These are phyloP conservation scores for Hestina assimilis DNA, from an alignment of 1,140 invertebrate genomes.

Conservation along the genomic window DNA sequence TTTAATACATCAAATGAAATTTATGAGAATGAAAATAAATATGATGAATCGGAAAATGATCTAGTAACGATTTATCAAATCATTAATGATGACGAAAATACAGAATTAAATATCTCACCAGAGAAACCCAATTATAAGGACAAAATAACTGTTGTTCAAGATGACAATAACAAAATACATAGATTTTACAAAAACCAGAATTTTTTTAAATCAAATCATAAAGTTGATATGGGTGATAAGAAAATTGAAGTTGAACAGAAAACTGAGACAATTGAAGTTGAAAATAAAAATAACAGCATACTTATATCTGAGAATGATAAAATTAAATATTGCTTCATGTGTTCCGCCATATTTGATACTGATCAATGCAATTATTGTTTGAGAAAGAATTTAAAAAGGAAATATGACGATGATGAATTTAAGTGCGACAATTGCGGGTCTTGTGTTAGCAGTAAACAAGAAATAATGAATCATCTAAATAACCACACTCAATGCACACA, in stretches of 20 bases:
- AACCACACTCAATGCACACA: too few species aligned
- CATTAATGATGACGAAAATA: conserved; percentile 27
- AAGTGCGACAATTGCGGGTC: conserved; percentile 4
- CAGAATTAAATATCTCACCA: too few species aligned
- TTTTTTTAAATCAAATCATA: too few species aligned
- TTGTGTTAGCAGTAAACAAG: neutral
- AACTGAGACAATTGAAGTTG: neutral
- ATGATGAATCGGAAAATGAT: too few species aligned
- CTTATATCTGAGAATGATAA: conserved; percentile 30
- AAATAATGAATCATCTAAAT: conserved; percentile 2
- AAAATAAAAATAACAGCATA: conserved; percentile 27
- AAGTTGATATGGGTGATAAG: too few species aligned
- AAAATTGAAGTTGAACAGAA: neutral
- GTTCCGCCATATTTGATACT: conserved; percentile 45
- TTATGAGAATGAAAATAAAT: too few species aligned
- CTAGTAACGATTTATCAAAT: conserved; percentile 51
- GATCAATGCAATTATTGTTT: conserved; percentile 36
- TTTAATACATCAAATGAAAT: too few species aligned
- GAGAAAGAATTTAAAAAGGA: conserved; percentile 1
- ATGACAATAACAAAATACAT: too few species aligned
- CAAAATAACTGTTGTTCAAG: too few species aligned
- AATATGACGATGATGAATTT: neutral
- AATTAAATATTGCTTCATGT: conserved; percentile 45
- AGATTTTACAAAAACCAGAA: too few species aligned
- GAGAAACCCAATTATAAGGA: too few species aligned